phyloP scores from a whole-genome alignment of 1,140 invertebrate species.

The Hylaeus volcanicus region DNA sequence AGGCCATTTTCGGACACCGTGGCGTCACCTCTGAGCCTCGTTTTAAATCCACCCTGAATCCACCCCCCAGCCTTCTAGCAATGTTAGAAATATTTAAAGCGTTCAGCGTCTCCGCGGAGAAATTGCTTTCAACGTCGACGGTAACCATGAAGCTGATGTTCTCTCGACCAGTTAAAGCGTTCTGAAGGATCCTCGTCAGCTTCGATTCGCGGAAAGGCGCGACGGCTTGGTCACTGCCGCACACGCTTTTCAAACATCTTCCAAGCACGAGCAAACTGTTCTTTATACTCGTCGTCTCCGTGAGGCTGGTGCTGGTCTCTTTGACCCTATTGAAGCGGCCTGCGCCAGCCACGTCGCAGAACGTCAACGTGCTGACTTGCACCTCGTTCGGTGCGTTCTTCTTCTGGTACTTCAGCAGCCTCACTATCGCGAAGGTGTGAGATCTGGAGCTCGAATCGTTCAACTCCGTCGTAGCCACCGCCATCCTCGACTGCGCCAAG shows the following conservation, averaged over 20 bases:
- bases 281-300: slow-evolving; percentile 94
- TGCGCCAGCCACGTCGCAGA: slow-evolving; percentile 94
- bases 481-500: slow-evolving; percentile 88
- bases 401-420: slow-evolving; percentile 81
- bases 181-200: slow-evolving; percentile 83
- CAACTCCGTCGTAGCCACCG: slow-evolving; percentile 87
- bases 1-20: neutral
- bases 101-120: slow-evolving; percentile 89
- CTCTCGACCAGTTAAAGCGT: slow-evolving; percentile 83
- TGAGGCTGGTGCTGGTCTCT: slow-evolving; percentile 86
- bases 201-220: slow-evolving; percentile 87
- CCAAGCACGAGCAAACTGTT: slow-evolving; percentile 91
- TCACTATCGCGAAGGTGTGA: slow-evolving; percentile 92
- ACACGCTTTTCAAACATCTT: slow-evolving; percentile 85
- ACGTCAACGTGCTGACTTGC: slow-evolving; percentile 81
- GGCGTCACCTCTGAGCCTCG: neutral
- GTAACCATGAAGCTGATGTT: slow-evolving; percentile 89
- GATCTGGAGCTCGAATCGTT: slow-evolving; percentile 91
- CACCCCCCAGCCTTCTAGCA: slow-evolving; percentile 78
- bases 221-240: slow-evolving; percentile 71
- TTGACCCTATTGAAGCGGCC: slow-evolving; percentile 89
- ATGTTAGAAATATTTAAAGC: slow-evolving; percentile 86
- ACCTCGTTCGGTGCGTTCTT: slow-evolving; percentile 60
- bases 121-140: slow-evolving; percentile 83
- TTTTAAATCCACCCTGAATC: slow-evolving; percentile 22